Percentiles rank a stretch among this genome's conserved stretches.
Conservation (phyloP, 2,797 vertebrate genomes). For the Molossus molossus region DNA sequence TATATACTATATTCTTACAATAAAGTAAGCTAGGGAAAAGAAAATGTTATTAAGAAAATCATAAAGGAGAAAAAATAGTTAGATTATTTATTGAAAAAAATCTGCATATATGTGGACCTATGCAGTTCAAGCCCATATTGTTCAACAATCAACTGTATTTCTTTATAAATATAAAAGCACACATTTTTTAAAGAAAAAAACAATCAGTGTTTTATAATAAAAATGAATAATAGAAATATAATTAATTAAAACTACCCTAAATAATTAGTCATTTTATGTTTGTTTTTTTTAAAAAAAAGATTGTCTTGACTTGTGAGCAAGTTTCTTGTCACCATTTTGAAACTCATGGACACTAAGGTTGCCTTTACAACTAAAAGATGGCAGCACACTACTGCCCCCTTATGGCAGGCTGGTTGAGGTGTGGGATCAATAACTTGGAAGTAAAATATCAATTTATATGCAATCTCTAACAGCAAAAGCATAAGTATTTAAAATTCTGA, state of each 20-base stretch:
- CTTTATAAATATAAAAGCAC: constrained; percentile 21
- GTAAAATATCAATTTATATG: background rate
- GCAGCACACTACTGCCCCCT: constrained; percentile 72
- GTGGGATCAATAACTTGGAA: background rate
- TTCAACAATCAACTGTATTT: background rate
- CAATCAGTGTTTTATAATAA: background rate
- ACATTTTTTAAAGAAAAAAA: constrained; percentile 10
- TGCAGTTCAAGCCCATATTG: background rate
- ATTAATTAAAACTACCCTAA: constrained; percentile 12
- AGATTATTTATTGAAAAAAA: background rate
- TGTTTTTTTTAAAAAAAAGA: constrained; percentile 66
- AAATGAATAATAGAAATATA: background rate
- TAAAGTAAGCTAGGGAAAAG: background rate
- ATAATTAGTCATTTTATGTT: constrained; percentile 15
- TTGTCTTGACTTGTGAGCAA: background rate
- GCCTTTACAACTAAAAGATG: background rate
- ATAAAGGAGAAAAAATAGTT: background rate
- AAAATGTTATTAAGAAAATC: constrained; percentile 1
- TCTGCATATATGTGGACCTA: background rate
- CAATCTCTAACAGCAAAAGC: background rate
- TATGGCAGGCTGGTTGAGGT: constrained; percentile 45
- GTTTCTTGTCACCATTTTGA: constrained; percentile 68
- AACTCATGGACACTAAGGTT: background rate
- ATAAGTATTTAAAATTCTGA: background rate
- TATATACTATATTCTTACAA: background rate